Evolutionary conservation across 2,888 invertebrate genomes (phyloP).

Genomic region (Lasioglossum zephyrum): DNA sequence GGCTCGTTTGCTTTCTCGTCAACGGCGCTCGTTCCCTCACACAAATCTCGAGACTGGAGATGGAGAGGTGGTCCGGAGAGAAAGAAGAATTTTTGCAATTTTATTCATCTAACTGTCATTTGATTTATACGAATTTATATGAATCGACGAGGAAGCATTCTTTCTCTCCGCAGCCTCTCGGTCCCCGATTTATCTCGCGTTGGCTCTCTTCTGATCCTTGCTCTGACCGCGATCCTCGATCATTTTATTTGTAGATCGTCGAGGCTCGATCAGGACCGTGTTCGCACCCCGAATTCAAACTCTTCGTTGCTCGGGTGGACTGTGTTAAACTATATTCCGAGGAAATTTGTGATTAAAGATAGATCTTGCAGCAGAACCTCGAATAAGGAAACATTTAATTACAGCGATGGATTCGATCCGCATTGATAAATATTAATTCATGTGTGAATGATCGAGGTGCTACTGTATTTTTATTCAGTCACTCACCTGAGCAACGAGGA

Average conservation of each 20-base stretch:
- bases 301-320: neutral
- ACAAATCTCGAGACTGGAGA: slow-evolving; percentile 6
- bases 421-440: no score
- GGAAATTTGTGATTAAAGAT: neutral
- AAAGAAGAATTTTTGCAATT: neutral
- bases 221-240: slow-evolving; percentile 67
- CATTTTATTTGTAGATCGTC: slow-evolving; percentile 23
- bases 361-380: neutral
- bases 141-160: neutral
- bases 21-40: slow-evolving; percentile 41
- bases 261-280: slow-evolving; percentile 49
- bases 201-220: slow-evolving; percentile 75
- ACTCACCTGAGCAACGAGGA: neutral
- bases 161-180: slow-evolving; percentile 57
- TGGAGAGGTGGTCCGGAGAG: slow-evolving; percentile 19
- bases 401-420: no score
- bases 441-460: no score
- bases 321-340: neutral
- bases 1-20: slow-evolving; percentile 18
- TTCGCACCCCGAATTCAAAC: slow-evolving; percentile 49
- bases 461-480: no score
- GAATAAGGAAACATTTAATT: neutral
- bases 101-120: neutral
- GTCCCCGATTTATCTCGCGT: slow-evolving; percentile 56
- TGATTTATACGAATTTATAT: neutral